phyloP scores from a whole-genome alignment of 2,113 vertebrate genomes.

The Lepisosteus osseus region DNA sequence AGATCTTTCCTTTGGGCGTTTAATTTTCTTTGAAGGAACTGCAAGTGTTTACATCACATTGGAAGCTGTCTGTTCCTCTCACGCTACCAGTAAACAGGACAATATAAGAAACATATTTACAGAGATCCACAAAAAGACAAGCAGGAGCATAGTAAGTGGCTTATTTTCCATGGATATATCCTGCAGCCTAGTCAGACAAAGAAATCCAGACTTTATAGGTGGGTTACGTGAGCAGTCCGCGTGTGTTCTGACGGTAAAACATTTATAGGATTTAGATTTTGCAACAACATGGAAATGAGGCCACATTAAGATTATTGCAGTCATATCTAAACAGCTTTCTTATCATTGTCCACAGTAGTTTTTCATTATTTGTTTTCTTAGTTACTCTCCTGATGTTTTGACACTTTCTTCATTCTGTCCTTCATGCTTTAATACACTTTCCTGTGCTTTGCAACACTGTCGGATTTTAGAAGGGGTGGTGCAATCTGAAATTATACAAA shows the following conservation, averaged over 20 bases:
- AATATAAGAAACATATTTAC: neutral
- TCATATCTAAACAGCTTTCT: neutral
- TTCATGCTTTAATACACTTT: conserved; percentile 20
- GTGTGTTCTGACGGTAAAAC: no score
- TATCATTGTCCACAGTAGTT: conserved; percentile 28
- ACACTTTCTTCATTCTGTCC: conserved; percentile 17
- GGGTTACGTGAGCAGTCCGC: no score
- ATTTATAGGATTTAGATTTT: no score
- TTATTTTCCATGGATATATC: neutral
- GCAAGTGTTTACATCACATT: neutral
- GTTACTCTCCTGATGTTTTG: conserved; percentile 18
- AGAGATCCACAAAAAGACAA: neutral
- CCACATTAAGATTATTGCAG: neutral
- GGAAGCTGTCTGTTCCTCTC: conserved; percentile 12
- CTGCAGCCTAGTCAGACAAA: neutral
- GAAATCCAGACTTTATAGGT: no score
- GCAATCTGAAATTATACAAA: conserved; percentile 17
- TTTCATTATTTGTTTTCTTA: conserved; percentile 27
- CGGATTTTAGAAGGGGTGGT: conserved; percentile 35
- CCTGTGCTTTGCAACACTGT: conserved; percentile 27
- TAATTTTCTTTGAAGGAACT: no score
- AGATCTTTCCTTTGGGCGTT: no score
- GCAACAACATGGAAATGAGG: no score
- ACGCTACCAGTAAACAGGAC: neutral
- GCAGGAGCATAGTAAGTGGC: neutral